Evolutionary conservation across 2,888 invertebrate genomes (phyloP), one percentile per base, ranked within the genome.

Genomic region (Aphidius colemani): DNA sequence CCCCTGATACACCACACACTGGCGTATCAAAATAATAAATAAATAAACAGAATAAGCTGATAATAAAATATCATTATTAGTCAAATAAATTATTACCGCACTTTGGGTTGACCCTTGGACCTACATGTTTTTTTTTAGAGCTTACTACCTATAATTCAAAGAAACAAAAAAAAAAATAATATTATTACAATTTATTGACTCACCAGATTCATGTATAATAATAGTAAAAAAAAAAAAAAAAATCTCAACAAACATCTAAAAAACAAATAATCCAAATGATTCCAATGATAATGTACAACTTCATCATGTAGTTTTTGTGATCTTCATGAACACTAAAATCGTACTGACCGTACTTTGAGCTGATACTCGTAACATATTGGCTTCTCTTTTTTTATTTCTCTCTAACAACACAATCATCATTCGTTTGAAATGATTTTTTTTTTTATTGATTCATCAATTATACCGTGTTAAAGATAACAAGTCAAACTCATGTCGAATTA

Each of bases 1-100:
- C 67, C 6, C 73, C 74, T 4, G 72, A 67, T 49, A 68, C 41
- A 1, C 82, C 82, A 61, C 82, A 82, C 68, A 78, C 82, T 83
- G 53, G 57, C 53, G 41, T 53, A 50, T 39, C n/a, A 11, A 40
- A 40, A 46, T 18, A 18, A 18, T 18, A 18, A 18, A 18, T 18
- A 18, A 59, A 8, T 18, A 45, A 45, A 11, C 6, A 45, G 2
- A 8, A 56, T n/a, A 8, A 9, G 2, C 1, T 39, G 7, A 11
- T 8, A 58, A 43, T 40, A 5, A 55, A 40, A 39, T 41, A 50
- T 44, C 5, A 53, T 41, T 53, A 46, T 11, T 45, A 53, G 49
- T 55, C 11, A 53, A 53, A 45, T 45, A n/a, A 41, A 40, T 53
- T 55, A 13, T 69, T 75, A 75, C 74, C 74, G 56, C 75, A 75